A percentile compares a stretch with the other conserved stretches of the same genome.
Evolutionary conservation across 53 echinoderm and acorn worm species (phyloP).

Genomic region (Glandiceps talaboti): DNA sequence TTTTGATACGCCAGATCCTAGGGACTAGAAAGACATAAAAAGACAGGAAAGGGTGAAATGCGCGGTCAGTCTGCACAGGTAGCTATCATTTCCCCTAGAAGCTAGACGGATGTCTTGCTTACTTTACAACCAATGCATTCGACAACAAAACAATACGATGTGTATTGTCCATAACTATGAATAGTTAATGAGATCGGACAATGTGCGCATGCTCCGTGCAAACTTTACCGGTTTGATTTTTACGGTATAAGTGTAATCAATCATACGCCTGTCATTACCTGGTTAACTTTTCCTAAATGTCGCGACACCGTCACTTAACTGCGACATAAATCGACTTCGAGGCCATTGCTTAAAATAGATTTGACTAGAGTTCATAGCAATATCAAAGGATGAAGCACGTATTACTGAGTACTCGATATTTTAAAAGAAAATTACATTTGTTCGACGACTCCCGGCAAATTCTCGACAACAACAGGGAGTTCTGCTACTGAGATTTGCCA

Average conservation of each 20-base stretch:
- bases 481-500: too few species aligned
- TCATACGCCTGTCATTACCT: background rate
- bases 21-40: background rate
- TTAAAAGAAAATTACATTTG: too few species aligned
- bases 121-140: background rate
- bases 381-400: too few species aligned
- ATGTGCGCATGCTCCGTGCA: slow-evolving; percentile 1
- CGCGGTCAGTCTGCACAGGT: background rate
- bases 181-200: background rate
- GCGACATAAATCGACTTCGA: too few species aligned
- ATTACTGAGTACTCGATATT: too few species aligned
- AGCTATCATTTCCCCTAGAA: background rate
- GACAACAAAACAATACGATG: background rate
- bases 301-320: background rate
- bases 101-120: background rate
- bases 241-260: background rate
- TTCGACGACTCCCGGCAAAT: too few species aligned
- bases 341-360: too few species aligned
- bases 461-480: too few species aligned
- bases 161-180: background rate
- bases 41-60: background rate
- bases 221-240: background rate
- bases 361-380: too few species aligned
- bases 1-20: background rate
- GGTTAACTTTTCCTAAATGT: background rate